Evolutionary conservation across 2,888 invertebrate genomes (phyloP), one percentile per base, ranked within the genome.

Genomic region (Pyrrhosoma nymphula): DNA sequence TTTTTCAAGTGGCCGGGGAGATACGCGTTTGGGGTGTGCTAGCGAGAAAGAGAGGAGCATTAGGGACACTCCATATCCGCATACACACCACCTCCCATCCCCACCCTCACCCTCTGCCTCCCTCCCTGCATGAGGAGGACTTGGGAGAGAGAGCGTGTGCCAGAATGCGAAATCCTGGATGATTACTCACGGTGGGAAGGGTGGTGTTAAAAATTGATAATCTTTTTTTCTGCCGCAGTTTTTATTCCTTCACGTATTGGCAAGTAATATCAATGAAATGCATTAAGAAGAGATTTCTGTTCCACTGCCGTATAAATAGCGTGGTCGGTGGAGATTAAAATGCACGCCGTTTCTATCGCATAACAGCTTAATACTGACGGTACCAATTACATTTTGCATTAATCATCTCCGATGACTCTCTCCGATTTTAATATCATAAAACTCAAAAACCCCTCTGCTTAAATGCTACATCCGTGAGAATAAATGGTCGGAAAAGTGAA

Each of bases 31-130:
- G 14, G 82, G 16, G 1, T 26, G 82, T 35, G 82, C 35, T 14
- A 30, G 82, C 14, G 82, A 82, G 82, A 30, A 82, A 35, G 82
- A 82, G 82, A 82, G 35, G 82, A 82, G 82, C 35, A 82, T 82
- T 82, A 82, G 16, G 82, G 82, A 82, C 82, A 82, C 82, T 35
- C 82, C 82, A 82, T 82, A 35, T 35, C 69, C 82, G 30, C 82
- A 69, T 26, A 82, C 35, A 30, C 35, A 1, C 35, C 82, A 35
- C 35, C 30, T 82, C 82, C 30, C 82, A 35, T 30, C 82, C 82
- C 14, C 10, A 10, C 16, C 60, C 60, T 60, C 1, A 14, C 60
- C 2, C 56, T n/a, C 56, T 60, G 1, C 60, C 60, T 1, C 16
- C 47, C 47, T 35, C 35, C 35, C 82, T 4, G 8, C 30, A 35